Evolutionary conservation across 2,797 vertebrate species (phyloP), one percentile per base, ranked within the genome.

Genomic region (Knipowitschia caucasica): DNA sequence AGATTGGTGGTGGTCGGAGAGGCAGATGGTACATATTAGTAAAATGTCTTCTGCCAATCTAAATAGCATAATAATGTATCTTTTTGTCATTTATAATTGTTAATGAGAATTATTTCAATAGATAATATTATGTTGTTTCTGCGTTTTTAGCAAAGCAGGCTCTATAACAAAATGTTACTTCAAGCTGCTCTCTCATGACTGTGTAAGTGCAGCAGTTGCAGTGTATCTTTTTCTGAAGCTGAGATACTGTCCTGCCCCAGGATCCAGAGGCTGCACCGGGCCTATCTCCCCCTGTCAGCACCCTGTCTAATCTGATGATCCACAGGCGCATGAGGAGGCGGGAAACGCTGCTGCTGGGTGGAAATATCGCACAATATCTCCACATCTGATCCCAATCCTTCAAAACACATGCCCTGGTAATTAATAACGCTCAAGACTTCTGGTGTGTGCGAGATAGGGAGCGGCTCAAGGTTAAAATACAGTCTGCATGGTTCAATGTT

Each of bases 271-370:
- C 38, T 2, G 56, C 30, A 57, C 49, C 60, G 64, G 60, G 73
- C 65, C 57, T 71, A 69, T 67, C 55, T 66, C 38, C 67, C 20
- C 53, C 71, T 64, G 77, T 72, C 73, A 77, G 47, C 69, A 55
- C 4, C 30, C 71, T 39, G 57, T 51, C 68, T 77, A 76, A 79
- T 84, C 73, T 67, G 73, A 76, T 82, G 80, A 84, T 84, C 71
- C 77, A 75, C 62, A 66, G 65, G 64, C 12, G 5, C 2, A 15
- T 53, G 49, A 68, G 64, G 70, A 50, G 57, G 50, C 62, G 14
- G 42, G 46, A 69, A 82, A 74, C 76, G 57, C 50, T 39, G 36
- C 30, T 54, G 53, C 61, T 35, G 62, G 67, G 67, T 59, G 62
- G 56, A 80, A 76, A 75, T 75, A 77, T 78, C 54, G 56, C 59